Conservation (phyloP, 2,888 invertebrate genomes). For the Sminthurides aquaticus region DNA sequence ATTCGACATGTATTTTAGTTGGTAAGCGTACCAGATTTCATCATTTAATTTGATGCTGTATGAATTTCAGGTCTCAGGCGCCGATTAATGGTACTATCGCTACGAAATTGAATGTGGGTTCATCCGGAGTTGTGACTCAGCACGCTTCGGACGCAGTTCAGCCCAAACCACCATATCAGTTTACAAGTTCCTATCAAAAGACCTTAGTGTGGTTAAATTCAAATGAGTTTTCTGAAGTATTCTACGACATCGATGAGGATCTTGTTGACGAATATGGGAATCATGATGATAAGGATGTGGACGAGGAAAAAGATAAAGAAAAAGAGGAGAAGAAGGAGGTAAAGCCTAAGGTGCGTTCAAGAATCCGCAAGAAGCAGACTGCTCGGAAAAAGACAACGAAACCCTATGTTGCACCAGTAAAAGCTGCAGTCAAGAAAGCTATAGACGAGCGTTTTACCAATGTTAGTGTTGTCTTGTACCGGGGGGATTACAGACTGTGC, state of each 20-base stretch:
- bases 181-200: background rate
- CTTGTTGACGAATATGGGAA: background rate
- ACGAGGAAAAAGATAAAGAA: background rate
- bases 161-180: background rate
- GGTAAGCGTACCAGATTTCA: too few species aligned
- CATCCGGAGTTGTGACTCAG: background rate
- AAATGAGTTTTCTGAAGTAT: background rate
- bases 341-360: background rate
- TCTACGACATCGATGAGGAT: background rate
- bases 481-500: background rate
- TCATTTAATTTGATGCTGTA: too few species aligned
- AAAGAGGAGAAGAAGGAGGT: background rate
- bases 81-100: too few species aligned
- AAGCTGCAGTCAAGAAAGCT: background rate
- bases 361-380: background rate
- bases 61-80: too few species aligned
- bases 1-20: too few species aligned
- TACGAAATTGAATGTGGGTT: too few species aligned
- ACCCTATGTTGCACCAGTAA: background rate
- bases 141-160: background rate
- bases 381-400: background rate
- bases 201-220: background rate
- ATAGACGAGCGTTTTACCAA: background rate
- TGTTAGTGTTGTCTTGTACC: background rate
- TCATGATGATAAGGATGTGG: background rate